Evolutionary conservation across 2,797 vertebrate species (phyloP), one percentile per base, ranked within the genome.

Genomic region (Chaetodon trifasciatus): DNA sequence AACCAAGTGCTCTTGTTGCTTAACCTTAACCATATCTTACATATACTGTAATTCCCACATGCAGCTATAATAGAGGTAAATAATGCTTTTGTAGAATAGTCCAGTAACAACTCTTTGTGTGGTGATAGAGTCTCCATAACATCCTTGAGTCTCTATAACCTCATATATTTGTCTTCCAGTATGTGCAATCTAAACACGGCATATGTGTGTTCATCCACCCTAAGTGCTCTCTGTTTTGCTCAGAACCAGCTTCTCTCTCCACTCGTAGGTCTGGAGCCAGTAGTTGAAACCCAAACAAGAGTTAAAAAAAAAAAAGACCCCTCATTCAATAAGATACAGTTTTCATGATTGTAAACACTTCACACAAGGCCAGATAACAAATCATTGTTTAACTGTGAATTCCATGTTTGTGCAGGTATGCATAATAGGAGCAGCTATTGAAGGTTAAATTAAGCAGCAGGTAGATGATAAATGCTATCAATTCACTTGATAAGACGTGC

Each of bases 401-500:
- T 44, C 6, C 3, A 28, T 16, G 11, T 8, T 7, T 60, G 28
- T 28, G 24, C 56, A 65, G 70, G 42, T 50, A 46, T 24, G 55
- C 73, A 84, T 40, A 70, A 53, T 71, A 46, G 63, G 56, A 68
- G 23, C 71, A 74, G 69, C 52, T 69, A 70, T 71, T 23, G 61
- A 71, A 63, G 75, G 65, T 68, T 74, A 64, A 79, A 46, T 61
- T 23, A 23, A 57, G 50, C 50, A 24, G 67, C 39, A 47, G 44
- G 19, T 81, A 78, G 71, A 60, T 87, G 87, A 85, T 86, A 85
- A 84, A 87, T 88, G 40, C 87, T 86, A 90, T 84, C 70, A 82
- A 73, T 92, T 90, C 65, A 81, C 69, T 71, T 64, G 46, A 57
- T 49, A 85, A 88, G 86, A 82, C 78, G 56, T 15, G 8, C 21